These are phyloP conservation scores for Leptinotarsa lineolata DNA, from an alignment of 1,140 invertebrate genomes.

Conservation along the genomic window DNA sequence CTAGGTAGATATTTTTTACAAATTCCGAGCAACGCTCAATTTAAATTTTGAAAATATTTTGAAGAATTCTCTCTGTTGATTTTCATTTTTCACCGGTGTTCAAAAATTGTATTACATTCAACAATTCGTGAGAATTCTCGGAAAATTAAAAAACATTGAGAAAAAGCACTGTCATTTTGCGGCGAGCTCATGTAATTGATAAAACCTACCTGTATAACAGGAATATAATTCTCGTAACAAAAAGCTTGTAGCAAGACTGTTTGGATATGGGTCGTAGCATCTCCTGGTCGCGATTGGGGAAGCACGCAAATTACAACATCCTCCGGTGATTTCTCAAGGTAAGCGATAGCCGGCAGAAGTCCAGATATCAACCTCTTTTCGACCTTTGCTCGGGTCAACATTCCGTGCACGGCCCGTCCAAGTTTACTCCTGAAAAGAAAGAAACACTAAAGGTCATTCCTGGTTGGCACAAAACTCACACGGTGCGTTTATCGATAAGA, in stretches of 20 bases:
- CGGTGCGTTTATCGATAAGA: neutral
- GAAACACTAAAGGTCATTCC: neutral
- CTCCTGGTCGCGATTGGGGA: slow-evolving; percentile 63
- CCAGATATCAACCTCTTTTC: slow-evolving; percentile 67
- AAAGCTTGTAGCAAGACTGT: slow-evolving; percentile 71
- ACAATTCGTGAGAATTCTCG: too few relatives aligned
- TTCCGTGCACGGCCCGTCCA: slow-evolving; percentile 60
- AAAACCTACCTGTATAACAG: slow-evolving; percentile 65
- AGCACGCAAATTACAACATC: slow-evolving; percentile 68
- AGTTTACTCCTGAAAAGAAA: slow-evolving; percentile 50
- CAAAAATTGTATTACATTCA: too few relatives aligned
- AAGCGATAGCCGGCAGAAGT: slow-evolving; percentile 64
- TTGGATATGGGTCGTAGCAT: slow-evolving; percentile 70
- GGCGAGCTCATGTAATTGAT: neutral
- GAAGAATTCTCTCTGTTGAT: too few relatives aligned
- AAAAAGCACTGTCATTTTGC: too few relatives aligned
- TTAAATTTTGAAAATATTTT: too few relatives aligned
- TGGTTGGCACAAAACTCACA: neutral
- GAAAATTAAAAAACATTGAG: too few relatives aligned
- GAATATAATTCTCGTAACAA: slow-evolving; percentile 71
- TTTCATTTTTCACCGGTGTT: too few relatives aligned
- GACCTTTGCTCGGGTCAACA: slow-evolving; percentile 62
- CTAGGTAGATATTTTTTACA: too few relatives aligned
- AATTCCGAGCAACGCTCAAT: too few relatives aligned
- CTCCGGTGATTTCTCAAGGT: slow-evolving; percentile 63